phyloP scores from a whole-genome alignment of 2,113 vertebrate species.

The Bothrops jararaca region DNA sequence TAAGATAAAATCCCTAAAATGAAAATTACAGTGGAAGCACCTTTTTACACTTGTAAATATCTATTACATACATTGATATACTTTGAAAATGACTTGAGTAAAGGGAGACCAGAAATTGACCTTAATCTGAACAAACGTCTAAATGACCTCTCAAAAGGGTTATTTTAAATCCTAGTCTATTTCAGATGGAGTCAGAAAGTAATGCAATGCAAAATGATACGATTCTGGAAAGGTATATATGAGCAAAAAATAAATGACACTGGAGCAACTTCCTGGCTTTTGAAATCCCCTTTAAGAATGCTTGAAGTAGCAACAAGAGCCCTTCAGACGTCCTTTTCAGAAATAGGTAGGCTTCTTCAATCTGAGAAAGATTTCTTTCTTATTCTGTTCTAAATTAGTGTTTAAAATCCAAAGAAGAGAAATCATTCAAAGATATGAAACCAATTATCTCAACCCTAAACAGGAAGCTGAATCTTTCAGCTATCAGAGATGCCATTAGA shows the following conservation, averaged over 20 bases:
- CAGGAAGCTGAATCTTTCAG: not conserved
- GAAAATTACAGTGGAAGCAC: not conserved
- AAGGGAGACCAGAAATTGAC: not conserved
- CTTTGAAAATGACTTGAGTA: not conserved
- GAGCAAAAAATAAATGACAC: conserved; percentile 14
- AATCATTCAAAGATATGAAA: not conserved
- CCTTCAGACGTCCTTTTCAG: not conserved
- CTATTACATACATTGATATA: not conserved
- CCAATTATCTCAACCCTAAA: not conserved
- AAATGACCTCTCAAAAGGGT: not conserved
- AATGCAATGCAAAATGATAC: not conserved
- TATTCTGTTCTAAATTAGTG: not conserved
- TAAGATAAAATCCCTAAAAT: not conserved
- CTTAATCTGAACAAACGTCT: not conserved
- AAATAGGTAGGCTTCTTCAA: not conserved
- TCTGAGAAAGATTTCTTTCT: not conserved
- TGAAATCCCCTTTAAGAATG: conserved; percentile 8
- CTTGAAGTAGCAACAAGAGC: not conserved
- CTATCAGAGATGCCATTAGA: not conserved
- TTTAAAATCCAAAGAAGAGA: not conserved
- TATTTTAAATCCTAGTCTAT: conserved; percentile 9
- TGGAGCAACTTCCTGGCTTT: not conserved
- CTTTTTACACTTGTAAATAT: not conserved
- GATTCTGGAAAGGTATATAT: conserved; percentile 5
- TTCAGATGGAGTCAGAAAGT: not conserved